phyloP scores from a whole-genome alignment of 2,113 vertebrate genomes.

The Galbula dea region DNA sequence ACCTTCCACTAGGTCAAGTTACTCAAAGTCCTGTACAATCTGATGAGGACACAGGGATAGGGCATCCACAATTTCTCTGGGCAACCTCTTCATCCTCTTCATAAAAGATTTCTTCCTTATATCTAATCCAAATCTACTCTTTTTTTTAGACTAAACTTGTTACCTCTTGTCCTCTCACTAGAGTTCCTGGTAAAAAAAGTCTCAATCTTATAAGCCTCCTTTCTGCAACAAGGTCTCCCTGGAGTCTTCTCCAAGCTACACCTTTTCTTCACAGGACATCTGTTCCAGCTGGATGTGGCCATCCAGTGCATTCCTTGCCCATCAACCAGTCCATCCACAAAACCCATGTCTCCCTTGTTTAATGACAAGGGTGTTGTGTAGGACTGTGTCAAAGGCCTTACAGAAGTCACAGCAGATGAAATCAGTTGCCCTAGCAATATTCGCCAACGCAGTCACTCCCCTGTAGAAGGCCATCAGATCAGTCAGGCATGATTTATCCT shows the following conservation, averaged over 20 bases:
- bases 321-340: rapidly evolving
- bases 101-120: background rate
- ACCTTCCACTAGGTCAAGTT: background rate
- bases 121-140: background rate
- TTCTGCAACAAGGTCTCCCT: background rate
- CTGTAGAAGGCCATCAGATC: too few relatives aligned
- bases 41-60: background rate
- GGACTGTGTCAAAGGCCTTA: too few relatives aligned
- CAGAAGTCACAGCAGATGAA: too few relatives aligned
- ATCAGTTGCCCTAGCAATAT: too few relatives aligned
- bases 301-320: background rate
- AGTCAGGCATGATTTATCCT: background rate
- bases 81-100: background rate
- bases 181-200: background rate
- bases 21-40: background rate
- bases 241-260: background rate
- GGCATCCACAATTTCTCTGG: background rate
- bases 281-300: background rate
- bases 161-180: background rate
- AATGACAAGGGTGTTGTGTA: too few relatives aligned
- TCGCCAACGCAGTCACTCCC: too few relatives aligned
- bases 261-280: background rate
- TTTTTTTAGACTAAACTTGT: background rate
- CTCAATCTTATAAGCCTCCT: background rate
- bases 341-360: background rate